Base-by-base conservation (phyloP, 1,140 invertebrate species). In the Goniozus legneri region DNA sequence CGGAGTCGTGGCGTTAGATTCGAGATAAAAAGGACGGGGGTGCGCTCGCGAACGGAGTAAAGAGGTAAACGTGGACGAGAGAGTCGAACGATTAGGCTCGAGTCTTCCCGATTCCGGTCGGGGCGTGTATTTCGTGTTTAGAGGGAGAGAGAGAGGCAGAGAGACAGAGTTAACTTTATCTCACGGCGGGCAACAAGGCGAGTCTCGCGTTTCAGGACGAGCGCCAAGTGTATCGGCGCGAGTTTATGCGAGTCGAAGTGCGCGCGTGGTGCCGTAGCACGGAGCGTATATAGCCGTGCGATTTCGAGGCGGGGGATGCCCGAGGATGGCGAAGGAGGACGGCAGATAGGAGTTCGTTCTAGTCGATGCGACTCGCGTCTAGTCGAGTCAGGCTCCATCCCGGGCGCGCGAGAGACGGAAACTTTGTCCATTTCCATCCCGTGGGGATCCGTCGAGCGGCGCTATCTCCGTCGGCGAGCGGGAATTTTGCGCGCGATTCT, bases 341-440 rank as follows among this genome's bases (percentile, higher is more conserved):
- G 30, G 22, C 15, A 33, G 21, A 22, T 33, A 50, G 19, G 27
- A 50, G 47, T 50, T 42, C 41, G 45, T n/a, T 50, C 18, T 34
- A 33, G 36, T 37, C 50, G 46, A 44, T n/a, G 15, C 24, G 44
- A 49, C 48, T 54, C 37, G 37, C 35, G 44, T 41, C 20, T 27
- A 34, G 41, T 44, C 24, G 42, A 52, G 50, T 47, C 39, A 32
- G 24, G 42, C 44, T 46, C 34, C 24, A 31, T 41, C 45, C 34
- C 22, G 35, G 43, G 40, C 35, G 47, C 31, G 12, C 18, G 39
- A 13, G 14, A 33, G 32, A 33, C 32, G 52, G 47, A 64, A 72
- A 71, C 67, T 69, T 71, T 67, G 63, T 70, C 65, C 67, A 70
- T 73, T 73, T 65, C 60, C 59, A 69, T 67, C 62, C 59, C 65